Evolutionary conservation across 2,113 vertebrate species (phyloP), one percentile per base, ranked within the genome.

Genomic region (Pelobates fuscus): DNA sequence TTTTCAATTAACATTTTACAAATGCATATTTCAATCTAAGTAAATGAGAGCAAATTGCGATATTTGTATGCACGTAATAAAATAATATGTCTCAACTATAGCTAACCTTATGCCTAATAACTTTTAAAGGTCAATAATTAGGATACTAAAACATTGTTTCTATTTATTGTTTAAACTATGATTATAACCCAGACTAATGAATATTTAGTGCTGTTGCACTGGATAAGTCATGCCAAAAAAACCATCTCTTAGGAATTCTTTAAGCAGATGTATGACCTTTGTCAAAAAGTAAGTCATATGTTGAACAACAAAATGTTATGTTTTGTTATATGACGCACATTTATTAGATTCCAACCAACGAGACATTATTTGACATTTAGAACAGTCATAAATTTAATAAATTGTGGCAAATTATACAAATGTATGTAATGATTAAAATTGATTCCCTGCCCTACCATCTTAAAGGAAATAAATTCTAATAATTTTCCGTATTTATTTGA

Each of bases 221-320:
- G 64, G 64, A 49, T 46, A 67, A 67, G 49, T 46, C 23, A 49
- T 24, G 27, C 49, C 43, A 20, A 11, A 10, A 52, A 8, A 37
- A n/a, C n/a, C 37, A 41, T 65, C 23, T 26, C 32, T 17, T 25
- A 32, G 26, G 43, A 67, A 49, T 67, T 49, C 17, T 52, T 2
- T 67, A n/a, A 26, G 44, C 27, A 67, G 17, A 52, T 52, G 24
- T 29, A 17, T 67, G 64, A 67, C 64, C 64, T 67, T 67, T 67
- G 15, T 49, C 10, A 49, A 49, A 8, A 15, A 15, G 11, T 20
- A 67, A 67, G 20, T 54, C 8, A 54, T 6, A 29, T 30, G 5
- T 44, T 55, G 27, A 37, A 32, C 21, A 32, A 32, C 15, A 18
- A 57, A 12, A 29, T 21, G 8, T 32, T 69, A 23, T 11, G 14